A percentile compares a stretch with the other conserved stretches of the same genome.
Conservation (phyloP, 1,140 invertebrate genomes). For the Hesperophylax magnus region DNA sequence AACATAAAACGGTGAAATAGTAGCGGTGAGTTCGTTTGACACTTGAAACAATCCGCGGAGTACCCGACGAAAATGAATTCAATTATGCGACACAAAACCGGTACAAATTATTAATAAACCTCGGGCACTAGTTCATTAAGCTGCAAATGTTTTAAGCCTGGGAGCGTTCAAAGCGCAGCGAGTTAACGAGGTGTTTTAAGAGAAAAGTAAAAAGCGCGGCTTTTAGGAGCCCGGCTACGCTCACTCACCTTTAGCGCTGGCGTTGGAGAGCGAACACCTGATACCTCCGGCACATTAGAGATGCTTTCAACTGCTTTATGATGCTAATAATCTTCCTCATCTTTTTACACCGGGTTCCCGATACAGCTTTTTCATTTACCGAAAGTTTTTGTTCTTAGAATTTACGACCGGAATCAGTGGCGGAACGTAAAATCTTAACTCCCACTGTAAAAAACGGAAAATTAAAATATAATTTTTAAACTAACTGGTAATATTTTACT, state of each 20-base stretch:
- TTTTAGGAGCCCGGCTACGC: background rate
- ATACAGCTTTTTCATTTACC: background rate
- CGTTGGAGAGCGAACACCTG: slow-evolving; percentile 4
- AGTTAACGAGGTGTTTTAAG: slow-evolving; percentile 20
- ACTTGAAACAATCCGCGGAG: background rate
- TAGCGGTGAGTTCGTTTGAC: slow-evolving; percentile 1
- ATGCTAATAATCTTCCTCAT: slow-evolving; percentile 31
- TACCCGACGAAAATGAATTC: slow-evolving; percentile 20
- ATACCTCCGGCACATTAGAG: slow-evolving; percentile 33
- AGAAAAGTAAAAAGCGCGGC: background rate
- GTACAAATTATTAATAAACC: slow-evolving; percentile 34
- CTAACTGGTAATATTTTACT: too few species aligned
- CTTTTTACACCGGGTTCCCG: slow-evolving; percentile 9
- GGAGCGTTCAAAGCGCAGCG: slow-evolving; percentile 26
- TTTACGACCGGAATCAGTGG: background rate
- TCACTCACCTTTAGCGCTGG: background rate
- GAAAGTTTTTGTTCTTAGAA: background rate
- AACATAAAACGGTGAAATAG: slow-evolving; percentile 16
- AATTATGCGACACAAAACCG: slow-evolving; percentile 33
- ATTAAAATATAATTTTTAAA: too few species aligned
- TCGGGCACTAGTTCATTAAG: slow-evolving; percentile 30
- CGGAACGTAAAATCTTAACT: too few species aligned
- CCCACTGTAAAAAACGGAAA: too few species aligned
- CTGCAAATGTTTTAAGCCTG: slow-evolving; percentile 25
- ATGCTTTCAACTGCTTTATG: slow-evolving; percentile 38